Conservation (phyloP, 2,888 invertebrate species). For the Isotomurus palustris region DNA sequence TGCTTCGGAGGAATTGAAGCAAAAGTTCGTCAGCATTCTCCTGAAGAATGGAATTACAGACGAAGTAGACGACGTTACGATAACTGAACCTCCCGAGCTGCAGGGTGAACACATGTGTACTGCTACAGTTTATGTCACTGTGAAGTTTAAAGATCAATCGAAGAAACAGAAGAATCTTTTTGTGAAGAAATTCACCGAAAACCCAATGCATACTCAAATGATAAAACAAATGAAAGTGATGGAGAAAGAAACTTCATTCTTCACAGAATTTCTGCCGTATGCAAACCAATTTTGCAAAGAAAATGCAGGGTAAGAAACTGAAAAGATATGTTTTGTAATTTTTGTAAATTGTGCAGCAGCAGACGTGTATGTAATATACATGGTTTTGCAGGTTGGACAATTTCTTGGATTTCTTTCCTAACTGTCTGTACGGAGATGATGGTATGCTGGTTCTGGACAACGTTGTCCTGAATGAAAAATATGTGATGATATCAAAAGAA, state of each 20-base stretch:
- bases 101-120: conserved; percentile 23
- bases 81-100: conserved; percentile 15
- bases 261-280: conserved; percentile 18
- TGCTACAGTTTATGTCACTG: conserved; percentile 12
- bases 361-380: neutral
- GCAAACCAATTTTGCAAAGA: conserved; percentile 19
- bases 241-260: conserved; percentile 29
- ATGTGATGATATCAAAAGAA: conserved; percentile 13
- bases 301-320: conserved; percentile 15
- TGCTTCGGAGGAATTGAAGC: neutral
- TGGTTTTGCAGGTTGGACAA: too few relatives aligned
- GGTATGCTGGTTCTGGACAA: conserved; percentile 26
- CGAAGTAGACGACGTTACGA: conserved; percentile 11
- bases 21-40: conserved; percentile 16
- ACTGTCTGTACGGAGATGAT: conserved; percentile 25
- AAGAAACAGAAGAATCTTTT: conserved; percentile 24
- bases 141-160: conserved; percentile 15
- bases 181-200: conserved; percentile 15
- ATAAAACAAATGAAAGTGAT: conserved; percentile 14
- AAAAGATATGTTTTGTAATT: neutral
- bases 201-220: neutral
- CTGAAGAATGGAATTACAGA: conserved; percentile 15
- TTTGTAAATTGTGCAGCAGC: neutral
- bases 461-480: conserved; percentile 20
- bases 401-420: conserved; percentile 22